Evolutionary conservation across 2,888 invertebrate species (phyloP), one percentile per base, ranked within the genome.

Genomic region (Pherbina coryleti): DNA sequence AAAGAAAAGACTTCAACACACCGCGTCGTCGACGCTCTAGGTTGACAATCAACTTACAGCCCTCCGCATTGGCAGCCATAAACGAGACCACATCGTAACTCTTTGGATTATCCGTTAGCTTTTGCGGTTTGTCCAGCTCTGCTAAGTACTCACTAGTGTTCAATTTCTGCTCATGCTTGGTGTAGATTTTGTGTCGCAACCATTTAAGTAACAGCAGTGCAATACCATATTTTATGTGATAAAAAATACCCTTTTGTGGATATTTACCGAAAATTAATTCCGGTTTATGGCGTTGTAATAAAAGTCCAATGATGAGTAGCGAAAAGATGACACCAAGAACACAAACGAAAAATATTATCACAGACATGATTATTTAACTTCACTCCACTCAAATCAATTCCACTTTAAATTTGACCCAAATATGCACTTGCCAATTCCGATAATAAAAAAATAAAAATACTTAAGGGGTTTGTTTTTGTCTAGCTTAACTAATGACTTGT

Each of bases 41-140:
- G 0, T 94, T 94, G 0, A 92, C 91, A 82, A 93, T 92, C 37
- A 95, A 88, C 84, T 93, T 95, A 55, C 92, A 90, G 0, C 94
- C 95, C 17, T 91, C 91, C 25, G 87, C 86, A 80, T 92, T 92
- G 34, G 92, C 92, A 0, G 92, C 94, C 88, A 95, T 94, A 88
- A 95, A 94, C 87, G 95, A 95, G 0, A 95, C 93, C 5, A 95
- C 95, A 88, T 96, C 95, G 80, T 95, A 95, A 28, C 91, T 91
- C 81, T 90, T 87, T 3, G 91, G 90, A 82, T 92, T 90, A 19
- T 85, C 81, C 0, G 91, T 90, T 28, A 93, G 85, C 8, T 83
- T 83, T 84, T 92, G 92, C 1, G 91, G 88, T 74, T 86, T 87
- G 76, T 93, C 93, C 86, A 92, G 88, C 14, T 90, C 88, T 69